Percentiles rank a stretch among this genome's conserved stretches.
These are phyloP conservation scores for Platyrinchus mystaceus DNA, from an alignment of 2,797 vertebrate genomes.

Conservation along the genomic window DNA sequence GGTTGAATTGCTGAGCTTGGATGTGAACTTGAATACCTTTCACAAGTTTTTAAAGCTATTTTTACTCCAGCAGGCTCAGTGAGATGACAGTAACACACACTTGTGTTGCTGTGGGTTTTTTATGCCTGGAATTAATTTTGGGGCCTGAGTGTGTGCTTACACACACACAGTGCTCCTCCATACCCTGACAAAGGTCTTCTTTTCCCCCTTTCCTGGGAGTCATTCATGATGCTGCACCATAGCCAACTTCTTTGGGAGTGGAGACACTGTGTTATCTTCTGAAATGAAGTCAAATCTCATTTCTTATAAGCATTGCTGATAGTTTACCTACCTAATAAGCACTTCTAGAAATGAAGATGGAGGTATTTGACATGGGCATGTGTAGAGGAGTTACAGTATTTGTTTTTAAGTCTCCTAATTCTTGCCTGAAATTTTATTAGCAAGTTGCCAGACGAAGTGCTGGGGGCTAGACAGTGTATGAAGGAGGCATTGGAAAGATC, in stretches of 20 bases:
- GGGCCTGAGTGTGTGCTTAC: neutral
- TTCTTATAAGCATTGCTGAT: neutral
- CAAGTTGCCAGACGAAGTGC: neutral
- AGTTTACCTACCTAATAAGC: neutral
- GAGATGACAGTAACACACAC: neutral
- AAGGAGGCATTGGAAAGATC: neutral
- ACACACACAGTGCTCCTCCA: fast-evolving
- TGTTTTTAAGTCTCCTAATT: neutral
- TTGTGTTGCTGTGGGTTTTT: neutral
- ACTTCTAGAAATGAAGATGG: neutral
- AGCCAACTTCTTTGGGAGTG: neutral
- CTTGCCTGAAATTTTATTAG: neutral
- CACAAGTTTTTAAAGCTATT: neutral
- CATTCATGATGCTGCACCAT: neutral
- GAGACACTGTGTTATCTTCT: neutral
- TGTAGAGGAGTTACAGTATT: neutral
- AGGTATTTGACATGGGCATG: fast-evolving
- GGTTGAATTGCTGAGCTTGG: neutral
- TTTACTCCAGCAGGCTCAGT: neutral
- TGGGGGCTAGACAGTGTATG: neutral
- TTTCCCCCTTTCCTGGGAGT: neutral
- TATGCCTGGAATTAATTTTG: neutral
- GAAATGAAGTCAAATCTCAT: neutral
- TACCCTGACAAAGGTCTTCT: neutral
- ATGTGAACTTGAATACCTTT: neutral